A percentile compares a stretch with the other conserved stretches of the same genome.
Conservation (phyloP, 2,888 invertebrate species). For the Icerya purchasi region DNA sequence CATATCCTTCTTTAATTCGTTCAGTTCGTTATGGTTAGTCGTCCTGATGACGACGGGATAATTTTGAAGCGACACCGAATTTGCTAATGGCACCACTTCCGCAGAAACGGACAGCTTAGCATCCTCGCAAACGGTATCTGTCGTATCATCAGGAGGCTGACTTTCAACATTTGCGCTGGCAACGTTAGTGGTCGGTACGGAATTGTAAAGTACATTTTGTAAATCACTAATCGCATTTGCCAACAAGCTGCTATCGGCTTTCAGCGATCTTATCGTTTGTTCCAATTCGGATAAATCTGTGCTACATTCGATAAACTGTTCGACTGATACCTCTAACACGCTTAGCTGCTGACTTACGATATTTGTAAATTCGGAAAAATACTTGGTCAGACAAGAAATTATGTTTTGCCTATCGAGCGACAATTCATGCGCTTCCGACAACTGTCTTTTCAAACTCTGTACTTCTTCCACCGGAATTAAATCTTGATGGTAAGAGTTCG, state of each 20-base stretch:
- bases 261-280: background rate
- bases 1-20: background rate
- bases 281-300: background rate
- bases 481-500: conserved; percentile 3
- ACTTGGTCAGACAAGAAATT: background rate
- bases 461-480: conserved; percentile 8
- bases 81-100: background rate
- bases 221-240: conserved; percentile 5
- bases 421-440: conserved; percentile 9
- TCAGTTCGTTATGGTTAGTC: background rate
- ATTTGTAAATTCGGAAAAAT: conserved; percentile 5
- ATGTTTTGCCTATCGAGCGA: conserved; percentile 9
- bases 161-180: background rate
- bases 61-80: too few species aligned
- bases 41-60: too few species aligned
- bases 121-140: background rate
- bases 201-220: background rate
- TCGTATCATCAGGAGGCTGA: background rate
- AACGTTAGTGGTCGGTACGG: background rate
- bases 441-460: conserved; percentile 8
- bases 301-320: background rate
- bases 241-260: conserved; percentile 1
- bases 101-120: background rate
- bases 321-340: background rate
- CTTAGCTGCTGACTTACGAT: conserved; percentile 3